Evolutionary conservation across 2,797 vertebrate species (phyloP).

Genomic region (Sus cebifrons): DNA sequence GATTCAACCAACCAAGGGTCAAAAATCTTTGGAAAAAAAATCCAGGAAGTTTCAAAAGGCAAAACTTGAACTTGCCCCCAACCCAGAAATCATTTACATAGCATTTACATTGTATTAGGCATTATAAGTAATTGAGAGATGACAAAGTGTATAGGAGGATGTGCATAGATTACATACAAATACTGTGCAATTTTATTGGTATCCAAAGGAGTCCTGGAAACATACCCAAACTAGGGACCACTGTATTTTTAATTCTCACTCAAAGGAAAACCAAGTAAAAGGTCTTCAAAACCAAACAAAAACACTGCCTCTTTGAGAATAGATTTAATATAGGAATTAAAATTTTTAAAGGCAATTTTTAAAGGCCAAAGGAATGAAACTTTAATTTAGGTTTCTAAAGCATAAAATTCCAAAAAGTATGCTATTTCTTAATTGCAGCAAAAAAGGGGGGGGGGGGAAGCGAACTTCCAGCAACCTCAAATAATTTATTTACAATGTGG

Average conservation of each 20-base stretch:
- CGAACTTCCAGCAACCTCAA: neutral
- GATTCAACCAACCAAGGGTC: neutral
- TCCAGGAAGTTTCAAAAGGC: neutral
- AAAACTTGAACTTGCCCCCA: neutral
- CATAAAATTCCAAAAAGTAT: conserved; percentile 31
- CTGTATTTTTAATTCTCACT: neutral
- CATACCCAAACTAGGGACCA: neutral
- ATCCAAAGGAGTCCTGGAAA: neutral
- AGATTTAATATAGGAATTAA: neutral
- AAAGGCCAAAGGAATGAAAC: neutral
- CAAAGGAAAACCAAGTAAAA: conserved; percentile 15
- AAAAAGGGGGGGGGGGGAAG: neutral
- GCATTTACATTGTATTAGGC: neutral
- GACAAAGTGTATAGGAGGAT: neutral
- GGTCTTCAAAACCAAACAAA: conserved; percentile 30
- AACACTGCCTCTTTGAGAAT: neutral
- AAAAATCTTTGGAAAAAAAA: neutral
- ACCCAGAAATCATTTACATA: neutral
- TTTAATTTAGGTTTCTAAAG: neutral
- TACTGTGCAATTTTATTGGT: neutral
- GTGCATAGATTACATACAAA: neutral
- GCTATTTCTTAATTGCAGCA: neutral
- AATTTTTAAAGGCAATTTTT: neutral
- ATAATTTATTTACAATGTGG: neutral
- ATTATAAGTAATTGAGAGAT: neutral